These are phyloP conservation scores for Bombus vancouverensis DNA, from an alignment of 1,140 invertebrate species.

Conservation along the genomic window DNA sequence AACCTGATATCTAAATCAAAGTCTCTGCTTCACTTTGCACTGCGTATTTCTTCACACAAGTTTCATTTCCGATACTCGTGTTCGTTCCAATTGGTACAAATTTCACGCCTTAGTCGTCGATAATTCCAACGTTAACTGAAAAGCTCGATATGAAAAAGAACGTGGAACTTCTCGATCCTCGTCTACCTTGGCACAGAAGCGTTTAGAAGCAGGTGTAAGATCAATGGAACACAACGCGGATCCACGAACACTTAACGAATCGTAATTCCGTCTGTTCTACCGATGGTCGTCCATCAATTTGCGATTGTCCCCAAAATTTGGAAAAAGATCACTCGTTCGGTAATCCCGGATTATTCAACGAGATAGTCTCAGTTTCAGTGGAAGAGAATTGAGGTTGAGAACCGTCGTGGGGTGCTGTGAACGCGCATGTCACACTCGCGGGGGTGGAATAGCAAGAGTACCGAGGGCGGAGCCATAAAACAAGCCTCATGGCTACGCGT, in stretches of 20 bases:
- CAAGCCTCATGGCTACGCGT: constrained; percentile 63
- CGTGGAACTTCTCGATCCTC: neutral
- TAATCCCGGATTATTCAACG: constrained; percentile 5
- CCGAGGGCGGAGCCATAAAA: constrained; percentile 54
- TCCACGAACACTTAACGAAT: neutral
- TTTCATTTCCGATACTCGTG: too few relatives aligned
- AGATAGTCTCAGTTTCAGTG: neutral
- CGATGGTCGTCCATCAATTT: neutral
- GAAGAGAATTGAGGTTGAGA: constrained; percentile 46
- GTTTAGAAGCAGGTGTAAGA: neutral
- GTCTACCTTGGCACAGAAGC: neutral
- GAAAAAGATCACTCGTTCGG: constrained; percentile 17
- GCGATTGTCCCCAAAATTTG: constrained; percentile 3
- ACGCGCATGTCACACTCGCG: constrained; percentile 58
- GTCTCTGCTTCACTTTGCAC: too few relatives aligned
- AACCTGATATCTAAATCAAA: too few relatives aligned
- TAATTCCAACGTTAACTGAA: neutral
- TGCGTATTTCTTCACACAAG: neutral
- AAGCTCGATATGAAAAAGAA: neutral
- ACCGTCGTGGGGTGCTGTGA: constrained; percentile 51
- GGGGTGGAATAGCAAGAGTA: constrained; percentile 61
- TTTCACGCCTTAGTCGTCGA: too few relatives aligned
- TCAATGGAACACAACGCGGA: neutral
- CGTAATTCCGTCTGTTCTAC: neutral
- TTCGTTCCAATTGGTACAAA: too few relatives aligned